Evolutionary conservation across 2,888 invertebrate species (phyloP), one percentile per base, ranked within the genome.

Genomic region (Hirudinaria manillensis): DNA sequence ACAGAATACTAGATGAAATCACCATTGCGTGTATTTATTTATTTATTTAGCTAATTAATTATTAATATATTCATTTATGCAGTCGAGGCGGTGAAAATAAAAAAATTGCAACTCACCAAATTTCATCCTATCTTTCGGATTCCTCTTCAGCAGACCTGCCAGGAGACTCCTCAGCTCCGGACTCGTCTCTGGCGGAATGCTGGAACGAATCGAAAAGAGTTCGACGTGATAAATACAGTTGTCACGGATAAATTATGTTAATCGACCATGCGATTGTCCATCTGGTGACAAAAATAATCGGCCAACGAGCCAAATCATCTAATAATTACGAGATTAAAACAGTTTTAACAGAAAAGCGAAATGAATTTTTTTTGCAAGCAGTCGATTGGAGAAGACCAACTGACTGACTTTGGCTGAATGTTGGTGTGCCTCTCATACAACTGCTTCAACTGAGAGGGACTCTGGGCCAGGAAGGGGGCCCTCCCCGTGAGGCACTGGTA

Each of bases 401-500:
- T 10, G 27, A 27, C 24, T 16, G 13, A 53, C 61, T 85, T 84
- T 53, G 88, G 87, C 75, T 83, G 81, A 32, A 88, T 82, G 71
- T 87, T 85, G 36, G 83, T 80, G 86, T 95, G 95, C 86, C 93
- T 94, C 86, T 99, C 99, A 85, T 99, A 99, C 87, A 93, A 96
- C 81, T 91, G 91, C 86, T 97, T 98, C 78, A 99, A 89, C 81
- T 95, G 96, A 85, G 96, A 96, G 21, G 99, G 99, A 24, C 96
- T 97, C 82, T 93, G 92, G 68, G 99, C 99, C 87, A 93, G 92
- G 87, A 99, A 99, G 38, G 99, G 99, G 55, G 99, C 99, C 87
- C 94, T 94, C 78, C 98, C 97, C 32, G 96, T 97, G 80, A 99
- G 89, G 87, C 99, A 99, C 87, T 97, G 96, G 87, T 93, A 97